These are phyloP conservation scores for Caenorhabditis sp. DNA, from an alignment of 2,888 invertebrate species.

Conservation along the genomic window DNA sequence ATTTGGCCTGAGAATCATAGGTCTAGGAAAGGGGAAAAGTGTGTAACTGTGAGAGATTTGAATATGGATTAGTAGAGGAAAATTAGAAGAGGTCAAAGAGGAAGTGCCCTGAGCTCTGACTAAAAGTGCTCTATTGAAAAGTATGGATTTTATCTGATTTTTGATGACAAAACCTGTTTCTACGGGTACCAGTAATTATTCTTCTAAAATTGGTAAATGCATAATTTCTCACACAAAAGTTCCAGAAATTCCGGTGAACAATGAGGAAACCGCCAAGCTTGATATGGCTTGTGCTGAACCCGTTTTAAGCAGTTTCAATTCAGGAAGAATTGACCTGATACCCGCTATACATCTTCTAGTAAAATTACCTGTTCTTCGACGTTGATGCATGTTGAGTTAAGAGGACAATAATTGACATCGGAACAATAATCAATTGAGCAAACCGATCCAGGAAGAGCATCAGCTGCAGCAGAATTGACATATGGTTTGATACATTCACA, in stretches of 20 bases:
- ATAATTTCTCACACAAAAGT: no score
- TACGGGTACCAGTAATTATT: no score
- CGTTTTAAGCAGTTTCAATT: no score
- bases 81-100: background rate
- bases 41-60: conserved; percentile 13
- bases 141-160: no score
- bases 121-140: no score
- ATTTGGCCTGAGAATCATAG: conserved; percentile 49
- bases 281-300: background rate
- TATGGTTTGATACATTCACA: conserved; percentile 61
- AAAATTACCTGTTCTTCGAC: conserved; percentile 74
- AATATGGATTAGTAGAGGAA: background rate
- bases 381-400: conserved; percentile 89
- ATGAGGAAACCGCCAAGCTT: no score
- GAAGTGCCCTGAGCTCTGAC: no score
- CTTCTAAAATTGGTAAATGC: no score
- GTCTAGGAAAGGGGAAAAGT: conserved; percentile 31
- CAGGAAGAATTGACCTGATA: no score
- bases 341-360: no score
- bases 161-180: no score
- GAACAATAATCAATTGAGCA: conserved; percentile 63
- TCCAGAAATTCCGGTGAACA: no score
- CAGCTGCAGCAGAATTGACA: conserved; percentile 56
- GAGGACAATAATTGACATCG: conserved; percentile 81
- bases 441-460: conserved; percentile 72